These are phyloP conservation scores for Glaucopsyche alexis DNA, from an alignment of 2,888 invertebrate species.

Conservation along the genomic window DNA sequence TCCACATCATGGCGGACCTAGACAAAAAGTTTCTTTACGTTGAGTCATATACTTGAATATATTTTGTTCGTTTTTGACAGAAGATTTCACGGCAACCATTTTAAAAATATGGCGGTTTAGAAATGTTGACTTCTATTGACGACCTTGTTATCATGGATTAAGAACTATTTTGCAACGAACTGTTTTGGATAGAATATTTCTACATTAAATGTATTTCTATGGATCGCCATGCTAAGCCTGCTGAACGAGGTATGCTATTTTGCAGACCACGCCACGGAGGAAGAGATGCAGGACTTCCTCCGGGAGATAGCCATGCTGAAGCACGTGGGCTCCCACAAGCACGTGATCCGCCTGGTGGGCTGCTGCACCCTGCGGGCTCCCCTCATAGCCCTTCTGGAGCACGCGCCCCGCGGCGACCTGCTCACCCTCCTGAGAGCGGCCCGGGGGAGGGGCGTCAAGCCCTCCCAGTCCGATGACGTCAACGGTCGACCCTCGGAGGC, in stretches of 20 bases:
- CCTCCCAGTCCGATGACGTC: conserved; percentile 58
- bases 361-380: conserved; percentile 86
- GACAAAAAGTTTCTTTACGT: too few species aligned
- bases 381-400: conserved; percentile 87
- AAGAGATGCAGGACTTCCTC: conserved; percentile 84
- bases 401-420: conserved; percentile 88
- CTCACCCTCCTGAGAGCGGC: conserved; percentile 81
- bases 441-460: conserved; percentile 57
- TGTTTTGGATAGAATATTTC: too few species aligned
- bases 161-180: too few species aligned
- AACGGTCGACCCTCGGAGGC: conserved; percentile 73
- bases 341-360: conserved; percentile 86
- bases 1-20: too few species aligned
- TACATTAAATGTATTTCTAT: too few species aligned
- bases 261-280: conserved; percentile 77
- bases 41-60: too few species aligned
- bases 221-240: too few species aligned
- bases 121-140: too few species aligned
- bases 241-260: background rate
- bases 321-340: conserved; percentile 86
- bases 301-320: conserved; percentile 89
- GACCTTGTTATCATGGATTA: too few species aligned
- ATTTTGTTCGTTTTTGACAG: too few species aligned
- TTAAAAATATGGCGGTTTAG: too few species aligned
- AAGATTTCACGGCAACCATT: too few species aligned